Percentiles rank a stretch among this genome's conserved stretches.
phyloP scores from a whole-genome alignment of 2,888 invertebrate genomes.

The Acanthosepion esculentum region DNA sequence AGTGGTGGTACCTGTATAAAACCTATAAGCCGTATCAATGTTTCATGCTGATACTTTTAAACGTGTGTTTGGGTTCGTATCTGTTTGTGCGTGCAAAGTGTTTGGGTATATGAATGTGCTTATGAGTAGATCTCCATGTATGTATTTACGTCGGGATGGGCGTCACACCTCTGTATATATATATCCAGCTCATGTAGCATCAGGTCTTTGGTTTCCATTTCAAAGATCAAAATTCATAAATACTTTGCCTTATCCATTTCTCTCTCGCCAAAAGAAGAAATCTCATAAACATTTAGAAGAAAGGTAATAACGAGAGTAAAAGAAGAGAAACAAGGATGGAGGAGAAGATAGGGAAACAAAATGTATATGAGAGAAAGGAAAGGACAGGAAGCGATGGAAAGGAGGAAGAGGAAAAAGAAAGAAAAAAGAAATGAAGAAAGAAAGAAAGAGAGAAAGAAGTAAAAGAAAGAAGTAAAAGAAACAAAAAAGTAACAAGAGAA shows the following conservation, averaged over 20 bases:
- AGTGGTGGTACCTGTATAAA: too few species aligned
- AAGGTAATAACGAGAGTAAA: too few species aligned
- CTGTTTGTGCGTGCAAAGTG: too few species aligned
- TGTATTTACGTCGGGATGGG: too few species aligned
- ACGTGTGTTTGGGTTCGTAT: too few species aligned
- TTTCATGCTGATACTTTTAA: too few species aligned
- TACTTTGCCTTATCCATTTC: background rate
- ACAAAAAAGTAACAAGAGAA: background rate
- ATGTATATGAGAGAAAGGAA: background rate
- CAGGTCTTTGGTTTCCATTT: background rate
- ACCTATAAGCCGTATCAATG: too few species aligned
- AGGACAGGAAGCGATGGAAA: background rate
- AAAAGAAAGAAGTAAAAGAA: background rate
- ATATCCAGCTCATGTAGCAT: background rate
- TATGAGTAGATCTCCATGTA: background rate
- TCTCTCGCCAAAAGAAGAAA: background rate
- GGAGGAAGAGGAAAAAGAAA: background rate
- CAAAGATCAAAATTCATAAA: background rate
- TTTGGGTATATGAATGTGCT: background rate
- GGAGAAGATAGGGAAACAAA: background rate
- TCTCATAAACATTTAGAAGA: background rate
- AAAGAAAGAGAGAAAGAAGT: too few species aligned
- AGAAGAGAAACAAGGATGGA: background rate
- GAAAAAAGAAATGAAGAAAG: too few species aligned
- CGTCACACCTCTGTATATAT: background rate